Evolutionary conservation across 1,140 invertebrate species (phyloP).

Genomic region (Zaprionus nigranus): DNA sequence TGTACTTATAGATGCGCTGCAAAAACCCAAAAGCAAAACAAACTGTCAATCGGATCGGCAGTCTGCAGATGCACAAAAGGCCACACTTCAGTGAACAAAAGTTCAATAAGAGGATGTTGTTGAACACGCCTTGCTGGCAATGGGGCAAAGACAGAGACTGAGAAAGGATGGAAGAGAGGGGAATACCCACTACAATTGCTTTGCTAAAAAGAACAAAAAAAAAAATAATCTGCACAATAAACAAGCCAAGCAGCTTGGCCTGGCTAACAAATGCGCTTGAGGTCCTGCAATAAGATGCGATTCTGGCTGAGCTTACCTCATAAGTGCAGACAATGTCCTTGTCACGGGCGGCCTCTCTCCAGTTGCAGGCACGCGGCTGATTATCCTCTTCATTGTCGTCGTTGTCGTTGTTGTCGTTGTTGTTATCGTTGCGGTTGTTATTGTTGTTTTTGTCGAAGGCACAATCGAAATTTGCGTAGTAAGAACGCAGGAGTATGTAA

Average conservation of each 20-base stretch:
- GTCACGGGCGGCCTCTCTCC: constrained; percentile 23
- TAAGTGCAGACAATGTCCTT: constrained; percentile 79
- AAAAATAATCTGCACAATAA: constrained; percentile 71
- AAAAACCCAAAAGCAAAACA: constrained; percentile 41
- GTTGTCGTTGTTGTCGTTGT: constrained; percentile 31
- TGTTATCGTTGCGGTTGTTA: constrained; percentile 23
- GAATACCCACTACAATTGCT: constrained; percentile 56
- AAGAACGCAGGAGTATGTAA: constrained; percentile 74
- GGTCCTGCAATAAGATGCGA: constrained; percentile 1
- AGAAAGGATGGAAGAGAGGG: neutral
- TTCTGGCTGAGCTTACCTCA: constrained; percentile 71
- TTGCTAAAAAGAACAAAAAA: constrained; percentile 14
- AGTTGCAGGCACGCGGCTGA: constrained; percentile 38
- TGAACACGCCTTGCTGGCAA: constrained; percentile 22
- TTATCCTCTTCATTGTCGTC: constrained; percentile 12
- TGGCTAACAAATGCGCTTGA: constrained; percentile 29
- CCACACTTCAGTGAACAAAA: constrained; percentile 80
- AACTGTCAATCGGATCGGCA: constrained; percentile 54
- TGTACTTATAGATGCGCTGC: constrained; percentile 11
- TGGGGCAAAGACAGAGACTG: neutral
- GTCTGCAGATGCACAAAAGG: constrained; percentile 71
- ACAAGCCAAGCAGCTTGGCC: constrained; percentile 56
- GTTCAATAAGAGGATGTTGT: constrained; percentile 74
- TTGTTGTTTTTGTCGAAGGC: constrained; percentile 51
- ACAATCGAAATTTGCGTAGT: constrained; percentile 71